Base-by-base conservation (phyloP, 1,140 invertebrate genomes). In the Tenebrio molitor region DNA sequence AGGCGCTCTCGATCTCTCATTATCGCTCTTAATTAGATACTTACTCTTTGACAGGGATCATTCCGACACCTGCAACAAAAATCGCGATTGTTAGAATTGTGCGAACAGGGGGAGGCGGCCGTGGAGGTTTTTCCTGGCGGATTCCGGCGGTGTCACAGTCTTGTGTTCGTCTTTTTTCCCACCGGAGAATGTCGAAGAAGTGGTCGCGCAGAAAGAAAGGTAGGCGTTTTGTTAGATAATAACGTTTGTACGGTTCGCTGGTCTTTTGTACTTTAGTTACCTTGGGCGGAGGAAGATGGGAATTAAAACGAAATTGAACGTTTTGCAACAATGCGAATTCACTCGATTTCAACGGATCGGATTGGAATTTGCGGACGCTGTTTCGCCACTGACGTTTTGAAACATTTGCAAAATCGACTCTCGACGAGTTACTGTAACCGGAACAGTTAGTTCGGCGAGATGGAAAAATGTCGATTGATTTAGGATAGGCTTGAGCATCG, bases 1-100 rank as follows among this genome's bases (percentile, higher is more conserved):
- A 16, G 42, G 42, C 42, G 42, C 17, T 7, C 46, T 53, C 14
- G 19, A 19, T 58, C 15, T 10, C 8, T 25, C 15, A 58, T 50
- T 50, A 58, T 58, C 29, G 29, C 7, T 58, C 14, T 33, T 58
- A 58, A 33, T 29, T 72, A 46, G 75, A 69, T 81, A 92, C 93
- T 94, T 88, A 95, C 93, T 95, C 93, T 89, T 94, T 94, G 0
- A 94, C 89, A 39, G 94, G 94, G 78, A 97, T 88, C 93, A 96
- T 95, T 70, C 94, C 94, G 72, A 95, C 92, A 86, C 92, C 90
- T 91, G 86, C 75, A 89, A 88, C 78, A 83, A 78, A 85, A 82
- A 80, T 70, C 78, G 81, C 62, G n/a, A n/a, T n/a, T 62, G 23
- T 17, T 29, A 44, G 17, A 15, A 58, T 58, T 58, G 50, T 58